Percentiles rank a stretch among this genome's conserved stretches.
Conservation (phyloP, 2,888 invertebrate genomes). For the Drosophila greeni region DNA sequence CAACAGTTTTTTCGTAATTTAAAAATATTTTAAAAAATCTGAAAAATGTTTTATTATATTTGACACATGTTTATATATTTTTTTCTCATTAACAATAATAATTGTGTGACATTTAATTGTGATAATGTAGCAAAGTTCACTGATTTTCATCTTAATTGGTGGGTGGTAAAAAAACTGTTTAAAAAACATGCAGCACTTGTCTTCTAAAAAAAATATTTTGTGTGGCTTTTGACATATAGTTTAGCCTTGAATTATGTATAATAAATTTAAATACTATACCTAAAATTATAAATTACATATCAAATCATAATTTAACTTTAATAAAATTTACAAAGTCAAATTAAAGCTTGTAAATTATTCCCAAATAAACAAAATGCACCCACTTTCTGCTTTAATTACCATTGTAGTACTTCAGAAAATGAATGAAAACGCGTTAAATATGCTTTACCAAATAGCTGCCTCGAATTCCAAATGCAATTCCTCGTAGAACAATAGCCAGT, state of each 20-base stretch:
- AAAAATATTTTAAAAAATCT: neutral
- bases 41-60: neutral
- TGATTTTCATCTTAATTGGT: too few species aligned
- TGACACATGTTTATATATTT: too few species aligned
- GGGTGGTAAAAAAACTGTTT: too few species aligned
- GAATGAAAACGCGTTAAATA: too few species aligned
- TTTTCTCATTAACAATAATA: neutral
- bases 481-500: neutral
- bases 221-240: too few species aligned
- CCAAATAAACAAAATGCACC: neutral
- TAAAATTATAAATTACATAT: too few species aligned
- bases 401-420: neutral
- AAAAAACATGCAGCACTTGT: too few species aligned
- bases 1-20: neutral
- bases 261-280: too few species aligned
- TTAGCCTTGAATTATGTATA: too few species aligned
- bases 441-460: neutral
- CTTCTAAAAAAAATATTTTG: too few species aligned
- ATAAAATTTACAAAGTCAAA: neutral
- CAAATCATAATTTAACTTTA: neutral
- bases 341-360: neutral
- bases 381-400: neutral
- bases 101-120: too few species aligned
- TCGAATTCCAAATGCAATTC: slow-evolving; percentile 11
- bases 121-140: neutral